Conservation (phyloP, 2,888 invertebrate species). For the Schrankia costaestrigalis region DNA sequence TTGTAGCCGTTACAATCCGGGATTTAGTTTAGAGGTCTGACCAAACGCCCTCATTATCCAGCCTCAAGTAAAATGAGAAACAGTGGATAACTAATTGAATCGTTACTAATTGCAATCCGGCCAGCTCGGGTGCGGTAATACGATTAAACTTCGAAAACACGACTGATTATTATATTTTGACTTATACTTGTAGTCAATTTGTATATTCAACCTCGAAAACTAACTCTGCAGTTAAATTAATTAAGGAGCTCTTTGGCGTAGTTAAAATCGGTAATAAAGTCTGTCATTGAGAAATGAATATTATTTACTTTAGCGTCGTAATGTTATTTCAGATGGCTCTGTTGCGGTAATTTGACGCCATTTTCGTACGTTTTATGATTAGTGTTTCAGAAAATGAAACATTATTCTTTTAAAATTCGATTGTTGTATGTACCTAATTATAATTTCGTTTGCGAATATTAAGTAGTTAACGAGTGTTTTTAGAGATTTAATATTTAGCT, state of each 20-base stretch:
- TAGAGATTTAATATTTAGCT: too few relatives aligned
- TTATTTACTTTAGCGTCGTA: too few relatives aligned
- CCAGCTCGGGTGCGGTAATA: conserved; percentile 20
- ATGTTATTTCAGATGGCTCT: too few relatives aligned
- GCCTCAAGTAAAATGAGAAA: conserved; percentile 25
- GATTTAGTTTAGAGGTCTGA: conserved; percentile 6
- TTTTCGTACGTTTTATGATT: too few relatives aligned
- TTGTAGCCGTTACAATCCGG: too few relatives aligned
- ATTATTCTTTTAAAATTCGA: too few relatives aligned
- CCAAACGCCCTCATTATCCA: conserved; percentile 19
- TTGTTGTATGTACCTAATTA: too few relatives aligned
- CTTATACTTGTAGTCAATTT: conserved; percentile 21
- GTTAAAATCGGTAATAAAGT: conserved; percentile 1
- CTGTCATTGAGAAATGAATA: conserved; percentile 1
- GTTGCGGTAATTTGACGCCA: too few relatives aligned
- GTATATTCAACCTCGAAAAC: conserved; percentile 4
- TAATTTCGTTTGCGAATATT: too few relatives aligned
- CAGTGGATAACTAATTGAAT: conserved; percentile 33
- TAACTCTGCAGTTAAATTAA: conserved; percentile 9
- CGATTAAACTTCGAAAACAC: conserved; percentile 18
- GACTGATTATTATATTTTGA: conserved; percentile 25
- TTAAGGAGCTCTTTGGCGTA: conserved; percentile 6
- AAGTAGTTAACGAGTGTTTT: too few relatives aligned
- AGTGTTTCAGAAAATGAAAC: too few relatives aligned
- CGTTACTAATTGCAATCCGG: conserved; percentile 32